phyloP scores from a whole-genome alignment of 2,797 vertebrate genomes.

The Eurystomus glaucurus region DNA sequence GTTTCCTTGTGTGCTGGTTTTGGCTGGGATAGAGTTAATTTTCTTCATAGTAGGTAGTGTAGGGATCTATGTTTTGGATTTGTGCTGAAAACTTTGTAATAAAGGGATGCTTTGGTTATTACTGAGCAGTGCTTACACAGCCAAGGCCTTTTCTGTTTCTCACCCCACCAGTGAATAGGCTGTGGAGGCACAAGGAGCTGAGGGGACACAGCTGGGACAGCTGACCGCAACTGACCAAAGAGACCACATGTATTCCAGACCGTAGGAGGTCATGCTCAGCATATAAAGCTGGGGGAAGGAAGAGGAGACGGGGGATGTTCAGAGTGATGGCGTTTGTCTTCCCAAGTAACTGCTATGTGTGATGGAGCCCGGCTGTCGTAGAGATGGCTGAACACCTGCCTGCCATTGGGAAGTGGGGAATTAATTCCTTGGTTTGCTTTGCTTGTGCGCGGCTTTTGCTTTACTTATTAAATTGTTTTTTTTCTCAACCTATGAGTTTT shows the following conservation, averaged over 20 bases:
- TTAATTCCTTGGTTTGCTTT: neutral
- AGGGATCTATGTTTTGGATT: neutral
- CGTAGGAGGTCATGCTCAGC: neutral
- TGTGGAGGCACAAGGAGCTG: too few species aligned
- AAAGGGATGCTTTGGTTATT: too few species aligned
- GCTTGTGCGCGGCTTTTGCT: too few species aligned
- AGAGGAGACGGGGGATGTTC: neutral
- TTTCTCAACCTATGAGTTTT: neutral
- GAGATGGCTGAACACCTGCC: neutral
- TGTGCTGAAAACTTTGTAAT: too few species aligned
- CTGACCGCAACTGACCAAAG: neutral
- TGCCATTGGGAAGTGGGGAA: neutral
- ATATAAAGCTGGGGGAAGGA: neutral
- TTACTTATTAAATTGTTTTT: neutral
- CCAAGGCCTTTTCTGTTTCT: neutral
- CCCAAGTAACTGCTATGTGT: rapidly evolving
- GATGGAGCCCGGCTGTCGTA: neutral
- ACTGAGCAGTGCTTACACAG: neutral
- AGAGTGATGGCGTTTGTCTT: neutral
- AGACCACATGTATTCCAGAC: neutral
- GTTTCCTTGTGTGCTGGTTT: neutral
- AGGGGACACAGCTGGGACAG: neutral
- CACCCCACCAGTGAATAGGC: neutral
- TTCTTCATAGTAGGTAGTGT: neutral
- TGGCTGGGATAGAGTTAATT: neutral